phyloP scores from a whole-genome alignment of 2,113 vertebrate species.

The Labrus mixtus region DNA sequence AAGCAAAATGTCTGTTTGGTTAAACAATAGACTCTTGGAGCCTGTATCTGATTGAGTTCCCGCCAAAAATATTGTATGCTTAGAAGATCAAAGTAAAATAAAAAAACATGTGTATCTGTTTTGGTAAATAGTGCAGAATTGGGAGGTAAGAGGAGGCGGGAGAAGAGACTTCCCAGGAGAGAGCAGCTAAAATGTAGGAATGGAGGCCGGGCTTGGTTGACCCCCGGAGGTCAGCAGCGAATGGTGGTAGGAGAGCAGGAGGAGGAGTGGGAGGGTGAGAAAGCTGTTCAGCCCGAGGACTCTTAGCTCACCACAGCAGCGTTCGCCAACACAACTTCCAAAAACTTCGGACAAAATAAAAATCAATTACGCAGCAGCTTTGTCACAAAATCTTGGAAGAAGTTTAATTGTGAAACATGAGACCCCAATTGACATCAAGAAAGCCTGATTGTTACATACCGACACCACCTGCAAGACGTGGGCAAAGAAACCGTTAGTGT shows the following conservation, averaged over 20 bases:
- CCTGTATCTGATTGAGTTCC: not conserved
- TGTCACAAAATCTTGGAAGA: conserved; percentile 10
- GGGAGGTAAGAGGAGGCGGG: conserved; percentile 47
- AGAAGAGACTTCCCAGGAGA: conserved; percentile 15
- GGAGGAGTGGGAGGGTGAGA: conserved; percentile 72
- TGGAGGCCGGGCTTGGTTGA: conserved; percentile 52
- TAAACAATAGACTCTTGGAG: not conserved
- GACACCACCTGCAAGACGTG: too few relatives aligned
- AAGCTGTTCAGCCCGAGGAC: conserved; percentile 46
- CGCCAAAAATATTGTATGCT: not conserved
- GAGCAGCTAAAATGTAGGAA: conserved; percentile 48
- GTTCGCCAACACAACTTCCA: conserved; percentile 69
- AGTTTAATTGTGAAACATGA: not conserved
- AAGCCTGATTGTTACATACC: not conserved
- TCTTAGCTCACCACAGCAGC: conserved; percentile 35
- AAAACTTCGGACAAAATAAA: conserved; percentile 61
- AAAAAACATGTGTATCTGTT: conserved; percentile 20
- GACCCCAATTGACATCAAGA: not conserved
- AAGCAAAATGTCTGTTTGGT: conserved; percentile 12
- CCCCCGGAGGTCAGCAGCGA: conserved; percentile 55
- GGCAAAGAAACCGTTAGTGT: too few relatives aligned
- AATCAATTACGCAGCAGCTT: conserved; percentile 25
- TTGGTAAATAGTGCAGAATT: conserved; percentile 24
- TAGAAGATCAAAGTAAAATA: conserved; percentile 20
- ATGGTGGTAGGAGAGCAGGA: conserved; percentile 53